phyloP scores from a whole-genome alignment of 2,888 invertebrate genomes.

The Hesperia comma region DNA sequence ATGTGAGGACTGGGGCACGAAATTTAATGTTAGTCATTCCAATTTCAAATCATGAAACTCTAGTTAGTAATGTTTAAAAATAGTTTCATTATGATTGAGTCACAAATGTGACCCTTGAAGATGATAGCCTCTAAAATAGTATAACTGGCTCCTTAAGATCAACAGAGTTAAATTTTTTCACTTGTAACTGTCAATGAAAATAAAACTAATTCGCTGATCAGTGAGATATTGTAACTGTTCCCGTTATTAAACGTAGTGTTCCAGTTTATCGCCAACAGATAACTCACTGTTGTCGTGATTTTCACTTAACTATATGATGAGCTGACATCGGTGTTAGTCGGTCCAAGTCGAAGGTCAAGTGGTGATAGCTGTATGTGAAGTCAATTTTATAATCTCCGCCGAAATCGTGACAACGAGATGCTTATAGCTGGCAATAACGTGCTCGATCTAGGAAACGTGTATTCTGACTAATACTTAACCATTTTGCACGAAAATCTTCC shows the following conservation, averaged over 20 bases:
- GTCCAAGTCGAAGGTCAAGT: conserved; percentile 45
- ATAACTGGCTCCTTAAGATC: too few species aligned
- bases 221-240: neutral
- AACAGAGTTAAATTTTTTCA: too few species aligned
- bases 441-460: conserved; percentile 26
- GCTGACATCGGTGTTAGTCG: conserved; percentile 40
- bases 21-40: too few species aligned
- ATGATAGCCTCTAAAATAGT: too few species aligned
- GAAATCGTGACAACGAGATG: conserved; percentile 46
- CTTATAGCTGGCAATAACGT: conserved; percentile 38
- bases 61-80: too few species aligned
- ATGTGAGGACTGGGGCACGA: too few species aligned
- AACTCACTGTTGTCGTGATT: conserved; percentile 53
- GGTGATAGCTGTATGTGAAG: conserved; percentile 46
- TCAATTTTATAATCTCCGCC: conserved; percentile 45
- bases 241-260: conserved; percentile 6
- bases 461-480: conserved; percentile 30
- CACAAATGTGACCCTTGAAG: too few species aligned
- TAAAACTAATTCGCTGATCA: too few species aligned
- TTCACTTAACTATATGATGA: conserved; percentile 56
- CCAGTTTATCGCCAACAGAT: conserved; percentile 33
- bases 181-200: too few species aligned
- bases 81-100: too few species aligned
- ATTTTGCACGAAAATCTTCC: conserved; percentile 11
- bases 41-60: too few species aligned